phyloP scores from a whole-genome alignment of 2,113 vertebrate genomes.

The Piprites chloris region DNA sequence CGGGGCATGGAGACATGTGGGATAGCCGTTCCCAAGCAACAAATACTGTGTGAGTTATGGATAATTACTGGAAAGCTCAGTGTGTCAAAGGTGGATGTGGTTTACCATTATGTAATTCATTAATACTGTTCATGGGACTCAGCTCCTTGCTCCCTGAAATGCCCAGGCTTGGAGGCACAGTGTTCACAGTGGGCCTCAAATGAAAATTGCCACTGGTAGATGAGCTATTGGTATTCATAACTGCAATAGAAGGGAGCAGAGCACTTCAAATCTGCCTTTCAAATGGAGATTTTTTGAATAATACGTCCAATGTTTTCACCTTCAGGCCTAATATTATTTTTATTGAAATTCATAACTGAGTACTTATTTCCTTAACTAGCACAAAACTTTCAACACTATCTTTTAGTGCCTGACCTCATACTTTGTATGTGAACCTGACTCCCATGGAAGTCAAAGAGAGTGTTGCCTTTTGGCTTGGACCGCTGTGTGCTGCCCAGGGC shows the following conservation, averaged over 20 bases:
- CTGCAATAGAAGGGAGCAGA: background rate
- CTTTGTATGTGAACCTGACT: rapidly evolving
- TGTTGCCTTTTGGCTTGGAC: background rate
- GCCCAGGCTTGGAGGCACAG: background rate
- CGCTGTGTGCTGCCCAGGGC: rapidly evolving
- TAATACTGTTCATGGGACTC: background rate
- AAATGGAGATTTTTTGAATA: background rate
- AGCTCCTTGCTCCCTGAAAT: background rate
- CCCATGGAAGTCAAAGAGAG: background rate
- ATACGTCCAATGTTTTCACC: background rate
- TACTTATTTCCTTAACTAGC: background rate
- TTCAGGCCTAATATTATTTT: background rate
- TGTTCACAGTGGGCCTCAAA: background rate
- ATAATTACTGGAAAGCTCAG: background rate
- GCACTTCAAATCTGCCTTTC: background rate
- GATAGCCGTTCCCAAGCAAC: background rate
- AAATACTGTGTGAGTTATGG: background rate
- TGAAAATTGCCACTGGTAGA: background rate
- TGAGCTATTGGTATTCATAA: background rate
- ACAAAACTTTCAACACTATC: background rate
- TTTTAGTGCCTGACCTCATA: background rate
- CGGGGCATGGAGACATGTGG: background rate
- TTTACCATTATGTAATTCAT: background rate
- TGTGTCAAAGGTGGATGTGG: background rate
- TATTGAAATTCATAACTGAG: background rate